Percentiles rank a stretch among this genome's conserved stretches.
These are phyloP conservation scores for Sebastes schlegelii DNA, from an alignment of 2,113 vertebrate species.

Conservation along the genomic window DNA sequence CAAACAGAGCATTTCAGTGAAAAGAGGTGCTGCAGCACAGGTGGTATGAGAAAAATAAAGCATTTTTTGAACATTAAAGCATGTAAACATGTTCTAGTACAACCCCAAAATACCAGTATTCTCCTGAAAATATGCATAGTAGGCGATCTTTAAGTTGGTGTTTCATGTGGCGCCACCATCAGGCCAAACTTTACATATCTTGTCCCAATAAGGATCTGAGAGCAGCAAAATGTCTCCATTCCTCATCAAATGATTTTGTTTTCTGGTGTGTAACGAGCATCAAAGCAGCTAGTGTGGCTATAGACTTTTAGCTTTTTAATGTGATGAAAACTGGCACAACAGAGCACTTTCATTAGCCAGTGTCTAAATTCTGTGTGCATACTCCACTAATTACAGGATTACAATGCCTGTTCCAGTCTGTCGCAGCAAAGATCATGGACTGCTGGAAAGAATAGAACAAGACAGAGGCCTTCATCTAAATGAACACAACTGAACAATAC, in stretches of 20 bases:
- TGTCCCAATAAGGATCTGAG: background rate
- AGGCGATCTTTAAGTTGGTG: background rate
- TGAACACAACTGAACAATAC: conserved; percentile 28
- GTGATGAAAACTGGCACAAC: conserved; percentile 57
- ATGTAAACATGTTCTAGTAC: too few species aligned
- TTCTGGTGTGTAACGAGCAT: background rate
- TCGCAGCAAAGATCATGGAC: conserved; percentile 37
- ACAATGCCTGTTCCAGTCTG: conserved; percentile 47
- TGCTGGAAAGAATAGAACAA: conserved; percentile 33
- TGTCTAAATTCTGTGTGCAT: conserved; percentile 53
- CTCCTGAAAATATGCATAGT: too few species aligned
- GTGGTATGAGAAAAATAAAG: too few species aligned
- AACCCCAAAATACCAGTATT: too few species aligned
- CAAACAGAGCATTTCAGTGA: too few species aligned
- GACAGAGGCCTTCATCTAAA: conserved; percentile 23
- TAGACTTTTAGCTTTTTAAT: conserved; percentile 40
- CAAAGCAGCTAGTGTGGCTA: conserved; percentile 23
- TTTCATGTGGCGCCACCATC: background rate
- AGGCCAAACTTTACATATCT: background rate
- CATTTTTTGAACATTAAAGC: too few species aligned
- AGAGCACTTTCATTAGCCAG: conserved; percentile 56
- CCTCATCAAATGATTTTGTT: background rate
- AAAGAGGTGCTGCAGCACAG: too few species aligned
- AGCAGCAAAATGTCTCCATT: conserved; percentile 8
- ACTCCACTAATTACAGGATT: conserved; percentile 57